phyloP scores from a whole-genome alignment of 2,113 vertebrate genomes.

The Salvelinus sp. region DNA sequence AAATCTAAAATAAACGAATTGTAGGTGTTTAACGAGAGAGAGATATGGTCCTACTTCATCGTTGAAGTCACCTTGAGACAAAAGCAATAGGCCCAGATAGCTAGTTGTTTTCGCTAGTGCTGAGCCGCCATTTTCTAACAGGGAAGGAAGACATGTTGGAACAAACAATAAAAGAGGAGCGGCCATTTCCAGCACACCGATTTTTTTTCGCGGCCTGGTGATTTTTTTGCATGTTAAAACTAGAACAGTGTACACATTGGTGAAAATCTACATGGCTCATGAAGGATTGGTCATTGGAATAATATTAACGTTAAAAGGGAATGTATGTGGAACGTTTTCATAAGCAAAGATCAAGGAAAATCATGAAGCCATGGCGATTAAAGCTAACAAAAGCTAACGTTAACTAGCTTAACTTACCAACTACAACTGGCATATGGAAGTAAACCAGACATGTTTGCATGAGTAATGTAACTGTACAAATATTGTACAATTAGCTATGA shows the following conservation, averaged over 20 bases:
- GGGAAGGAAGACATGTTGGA: conserved; percentile 95
- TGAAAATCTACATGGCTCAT: background rate
- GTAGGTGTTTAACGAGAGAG: background rate
- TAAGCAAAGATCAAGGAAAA: background rate
- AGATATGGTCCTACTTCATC: background rate
- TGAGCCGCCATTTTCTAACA: conserved; percentile 96
- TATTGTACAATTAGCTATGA: no score
- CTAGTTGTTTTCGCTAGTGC: conserved; percentile 74
- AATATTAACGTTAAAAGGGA: background rate
- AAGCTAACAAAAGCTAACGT: conserved; percentile 17
- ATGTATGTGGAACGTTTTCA: background rate
- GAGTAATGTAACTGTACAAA: no score
- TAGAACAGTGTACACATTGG: background rate
- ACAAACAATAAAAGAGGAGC: conserved; percentile 94
- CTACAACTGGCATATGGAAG: background rate
- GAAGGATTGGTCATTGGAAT: background rate
- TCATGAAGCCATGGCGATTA: conserved; percentile 16
- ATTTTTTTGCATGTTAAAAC: background rate
- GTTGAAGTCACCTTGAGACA: conserved; percentile 48
- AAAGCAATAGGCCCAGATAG: conserved; percentile 59
- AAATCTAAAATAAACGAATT: background rate
- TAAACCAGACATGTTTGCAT: background rate
- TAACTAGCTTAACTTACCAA: background rate
- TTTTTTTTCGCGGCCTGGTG: background rate
- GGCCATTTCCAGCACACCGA: conserved; percentile 87